Evolutionary conservation across 2,113 vertebrate genomes (phyloP), one percentile per base, ranked within the genome.

Genomic region (Microcebus lehilahytsara): DNA sequence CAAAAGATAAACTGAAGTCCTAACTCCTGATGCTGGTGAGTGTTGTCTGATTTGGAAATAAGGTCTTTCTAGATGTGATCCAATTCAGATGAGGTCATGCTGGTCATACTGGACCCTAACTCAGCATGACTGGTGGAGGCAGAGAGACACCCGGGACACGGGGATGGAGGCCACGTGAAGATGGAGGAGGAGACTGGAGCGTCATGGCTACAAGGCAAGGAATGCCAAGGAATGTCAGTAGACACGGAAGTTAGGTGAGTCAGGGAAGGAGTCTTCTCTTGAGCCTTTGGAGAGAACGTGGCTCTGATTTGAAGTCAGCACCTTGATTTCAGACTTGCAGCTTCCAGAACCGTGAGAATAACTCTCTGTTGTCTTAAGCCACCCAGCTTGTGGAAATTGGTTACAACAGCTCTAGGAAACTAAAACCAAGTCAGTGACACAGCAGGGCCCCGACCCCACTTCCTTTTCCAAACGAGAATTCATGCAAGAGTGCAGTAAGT

Each of bases 121-220:
- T 22, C 16, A 74, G 27, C 3, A 14, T 19, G 14, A 40, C 32
- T 42, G 22, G 42, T 22, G 27, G n/a, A 46, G 14, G 22, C 14
- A n/a, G n/a, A 51, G 66, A 40, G 17, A 30, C 8, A 53, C 51
- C 9, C 3, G 16, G 46, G 34, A 22, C 34, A 5, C 16, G 5
- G 4, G 53, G 23, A 0, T 22, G 56, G 12, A n/a, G 40, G 46
- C 4, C 46, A 10, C 1, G 0, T 9, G 62, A 46, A 51, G 11
- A 27, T 8, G 34, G 62, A 69, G 23, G 62, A 25, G 11, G 58
- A 90, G 46, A 40, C 7, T 1, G 20, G 42, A 84, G 5, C 0
- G 4, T 40, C 32, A 20, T 5, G 0, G 60, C 25, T 10, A 2
- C 3, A n/a, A 72, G 25, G 2, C 22, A 40, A 1, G 2, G 30